Base-by-base conservation (phyloP, 2,888 invertebrate genomes). In the Labia minor region DNA sequence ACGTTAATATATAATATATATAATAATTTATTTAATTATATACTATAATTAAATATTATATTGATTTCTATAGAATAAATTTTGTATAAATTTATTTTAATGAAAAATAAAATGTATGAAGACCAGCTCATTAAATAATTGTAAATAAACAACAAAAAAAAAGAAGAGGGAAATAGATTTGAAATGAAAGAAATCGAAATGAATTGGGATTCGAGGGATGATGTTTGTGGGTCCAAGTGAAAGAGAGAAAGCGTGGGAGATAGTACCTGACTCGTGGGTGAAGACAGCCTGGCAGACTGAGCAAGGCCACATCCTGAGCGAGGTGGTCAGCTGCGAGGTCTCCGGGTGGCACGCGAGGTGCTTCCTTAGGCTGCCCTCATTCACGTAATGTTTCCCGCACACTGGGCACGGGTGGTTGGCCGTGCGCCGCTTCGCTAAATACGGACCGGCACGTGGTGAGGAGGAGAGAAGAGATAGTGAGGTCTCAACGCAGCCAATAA, bases 321-420 rank as follows among this genome's bases (percentile, higher is more conserved):
- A 89, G 76, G 88, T 89, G 73, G 91, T 89, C 71, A 92, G 83
- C 78, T 91, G 92, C 72, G 87, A 85, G 66, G 92, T 91, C 82
- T 94, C 94, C 64, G 94, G 94, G 79, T 95, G 95, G 76, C 93
- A 92, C 72, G 94, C 92, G 74, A 95, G 84, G 79, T 95, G 95
- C 80, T 95, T 94, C 76, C 94, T 85, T 75, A 94, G 80, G 72
- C 92, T 92, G 70, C 94, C 93, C 79, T 95, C 94, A 81, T 94
- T 94, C 73, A 94, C 94, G 80, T 95, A 95, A 79, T 94, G 93
- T 80, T 95, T 95, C 72, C 94, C 94, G 80, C 95, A 95, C 62
- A 95, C 91, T 19, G 94, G 95, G 77, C 95, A 95, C 66, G 94
- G 93, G 78, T 95, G 95, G 80, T 94, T 94, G 73, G 94, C 93